Conservation (phyloP, 2,113 vertebrate species). For the Leptosomus discolor region DNA sequence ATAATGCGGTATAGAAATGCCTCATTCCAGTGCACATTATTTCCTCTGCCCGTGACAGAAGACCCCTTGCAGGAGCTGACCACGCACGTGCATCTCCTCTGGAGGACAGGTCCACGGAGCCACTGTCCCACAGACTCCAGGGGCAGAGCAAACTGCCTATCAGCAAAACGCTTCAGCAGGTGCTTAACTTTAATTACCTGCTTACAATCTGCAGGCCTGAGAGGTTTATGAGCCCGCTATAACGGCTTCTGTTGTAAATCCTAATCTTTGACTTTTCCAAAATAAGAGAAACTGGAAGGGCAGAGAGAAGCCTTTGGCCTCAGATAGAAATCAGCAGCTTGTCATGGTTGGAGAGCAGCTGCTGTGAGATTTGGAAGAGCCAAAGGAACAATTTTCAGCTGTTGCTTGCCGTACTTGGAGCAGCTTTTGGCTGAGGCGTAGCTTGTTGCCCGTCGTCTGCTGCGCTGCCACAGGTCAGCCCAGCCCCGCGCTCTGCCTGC, state of each 20-base stretch:
- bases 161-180: not conserved
- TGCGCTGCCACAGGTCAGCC: not conserved
- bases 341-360: not conserved
- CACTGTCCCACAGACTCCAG: not conserved
- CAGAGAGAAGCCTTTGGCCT: not conserved
- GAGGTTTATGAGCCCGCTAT: constrained; percentile 14
- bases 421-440: not conserved
- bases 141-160: rapidly evolving
- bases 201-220: not conserved
- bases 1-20: rapidly evolving
- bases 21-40: not conserved
- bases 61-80: rapidly evolving
- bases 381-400: not conserved
- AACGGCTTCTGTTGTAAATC: constrained; percentile 7
- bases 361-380: not conserved
- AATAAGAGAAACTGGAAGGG: not conserved
- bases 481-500: rapidly evolving
- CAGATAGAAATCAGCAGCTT: not conserved
- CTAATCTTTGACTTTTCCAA: not conserved
- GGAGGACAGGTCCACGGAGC: not conserved
- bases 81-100: rapidly evolving
- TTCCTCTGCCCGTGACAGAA: not conserved
- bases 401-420: not conserved
- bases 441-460: not conserved
- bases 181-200: constrained; percentile 26